Evolutionary conservation across 2,797 vertebrate species (phyloP).

Genomic region (Fundulus diaphanus): DNA sequence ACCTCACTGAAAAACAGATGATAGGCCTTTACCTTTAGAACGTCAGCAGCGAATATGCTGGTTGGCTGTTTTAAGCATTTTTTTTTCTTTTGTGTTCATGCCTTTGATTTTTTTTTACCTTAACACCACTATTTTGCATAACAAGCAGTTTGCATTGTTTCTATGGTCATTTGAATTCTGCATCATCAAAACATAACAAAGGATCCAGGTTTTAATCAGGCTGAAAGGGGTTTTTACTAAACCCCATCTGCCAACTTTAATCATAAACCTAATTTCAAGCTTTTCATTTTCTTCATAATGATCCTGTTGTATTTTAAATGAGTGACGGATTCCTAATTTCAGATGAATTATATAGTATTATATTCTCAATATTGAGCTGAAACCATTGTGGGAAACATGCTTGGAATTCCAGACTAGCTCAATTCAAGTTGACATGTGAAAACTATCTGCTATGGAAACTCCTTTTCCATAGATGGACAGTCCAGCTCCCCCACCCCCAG

Average conservation of each 20-base stretch:
- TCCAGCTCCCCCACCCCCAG: constrained; percentile 46
- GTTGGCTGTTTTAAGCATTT: background rate
- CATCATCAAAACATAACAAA: constrained; percentile 16
- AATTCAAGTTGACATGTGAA: constrained; percentile 76
- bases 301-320: background rate
- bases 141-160: constrained; percentile 4
- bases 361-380: constrained; percentile 59
- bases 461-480: constrained; percentile 44
- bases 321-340: constrained; percentile 12
- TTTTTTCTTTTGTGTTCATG: constrained; percentile 1
- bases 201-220: constrained; percentile 3
- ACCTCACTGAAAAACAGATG: constrained; percentile 69
- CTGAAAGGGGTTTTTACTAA: constrained; percentile 3
- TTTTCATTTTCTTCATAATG: background rate
- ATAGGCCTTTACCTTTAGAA: constrained; percentile 31
- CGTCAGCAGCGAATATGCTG: constrained; percentile 2
- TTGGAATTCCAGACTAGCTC: constrained; percentile 67
- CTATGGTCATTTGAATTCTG: constrained; percentile 7
- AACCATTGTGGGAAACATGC: constrained; percentile 56
- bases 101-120: background rate
- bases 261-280: background rate
- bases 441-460: constrained; percentile 67
- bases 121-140: constrained; percentile 24
- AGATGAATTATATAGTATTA: constrained; percentile 33
- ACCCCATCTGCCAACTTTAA: background rate